Percentiles rank a stretch among this genome's conserved stretches.
phyloP scores from a whole-genome alignment of 2,888 invertebrate species.

The Hipparchia sbordonii region DNA sequence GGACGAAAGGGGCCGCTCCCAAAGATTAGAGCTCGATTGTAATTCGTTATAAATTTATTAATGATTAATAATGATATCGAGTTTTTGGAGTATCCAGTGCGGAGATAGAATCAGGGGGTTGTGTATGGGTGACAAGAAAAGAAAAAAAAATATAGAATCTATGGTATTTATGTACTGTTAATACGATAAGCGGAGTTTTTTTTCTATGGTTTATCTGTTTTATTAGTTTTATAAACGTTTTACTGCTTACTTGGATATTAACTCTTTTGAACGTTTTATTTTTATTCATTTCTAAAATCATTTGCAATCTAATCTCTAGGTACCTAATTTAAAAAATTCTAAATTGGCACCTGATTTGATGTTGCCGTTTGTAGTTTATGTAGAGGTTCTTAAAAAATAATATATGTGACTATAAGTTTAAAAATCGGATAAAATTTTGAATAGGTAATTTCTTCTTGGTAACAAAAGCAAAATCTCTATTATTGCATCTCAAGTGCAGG shows the following conservation, averaged over 20 bases:
- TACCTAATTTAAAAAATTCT: too few relatives aligned
- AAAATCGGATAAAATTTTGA: too few relatives aligned
- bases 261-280: background rate
- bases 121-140: background rate
- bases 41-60: slow-evolving; percentile 76
- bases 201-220: background rate
- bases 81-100: slow-evolving; percentile 44
- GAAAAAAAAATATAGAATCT: background rate
- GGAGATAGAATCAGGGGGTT: slow-evolving; percentile 1
- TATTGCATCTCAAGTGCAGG: too few relatives aligned
- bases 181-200: background rate
- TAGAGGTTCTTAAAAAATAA: too few relatives aligned
- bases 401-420: too few relatives aligned
- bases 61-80: slow-evolving; percentile 76
- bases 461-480: too few relatives aligned
- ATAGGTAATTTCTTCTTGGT: too few relatives aligned
- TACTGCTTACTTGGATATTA: slow-evolving; percentile 6
- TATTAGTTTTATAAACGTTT: background rate
- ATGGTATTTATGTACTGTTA: slow-evolving; percentile 16
- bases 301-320: too few relatives aligned
- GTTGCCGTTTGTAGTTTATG: too few relatives aligned
- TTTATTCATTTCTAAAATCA: too few relatives aligned
- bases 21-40: slow-evolving; percentile 69
- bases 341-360: too few relatives aligned
- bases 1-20: slow-evolving; percentile 52